These are phyloP conservation scores for Hystrix brachyura DNA, from an alignment of 2,113 vertebrate species.

Conservation along the genomic window DNA sequence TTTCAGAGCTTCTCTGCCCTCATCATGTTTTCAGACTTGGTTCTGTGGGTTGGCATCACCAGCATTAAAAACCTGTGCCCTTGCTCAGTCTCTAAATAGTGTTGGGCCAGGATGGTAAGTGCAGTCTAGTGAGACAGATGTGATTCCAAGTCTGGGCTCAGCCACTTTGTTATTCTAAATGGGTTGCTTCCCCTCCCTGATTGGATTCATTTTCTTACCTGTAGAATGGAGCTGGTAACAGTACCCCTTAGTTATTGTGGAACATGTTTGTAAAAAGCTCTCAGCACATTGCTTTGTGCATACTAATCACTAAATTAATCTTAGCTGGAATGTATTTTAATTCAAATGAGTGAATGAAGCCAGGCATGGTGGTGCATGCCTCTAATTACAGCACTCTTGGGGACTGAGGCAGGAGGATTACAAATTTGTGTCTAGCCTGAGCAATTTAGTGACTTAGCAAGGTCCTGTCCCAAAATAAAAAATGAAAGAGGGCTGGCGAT, in stretches of 20 bases:
- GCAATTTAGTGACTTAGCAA: not conserved
- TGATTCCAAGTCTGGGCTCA: not conserved
- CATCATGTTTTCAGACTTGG: not conserved
- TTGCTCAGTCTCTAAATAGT: not conserved
- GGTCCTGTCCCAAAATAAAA: not conserved
- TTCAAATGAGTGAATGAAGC: conserved; percentile 11
- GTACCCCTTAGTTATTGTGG: not conserved
- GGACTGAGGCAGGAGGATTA: not conserved
- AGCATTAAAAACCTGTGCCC: conserved; percentile 2
- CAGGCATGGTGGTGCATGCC: not conserved
- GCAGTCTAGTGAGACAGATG: conserved; percentile 8
- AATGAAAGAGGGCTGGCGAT: not conserved
- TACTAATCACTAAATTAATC: not conserved
- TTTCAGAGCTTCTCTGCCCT: not conserved
- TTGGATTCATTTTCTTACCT: not conserved
- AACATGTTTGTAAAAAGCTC: not conserved
- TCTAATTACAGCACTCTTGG: not conserved
- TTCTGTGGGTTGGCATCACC: not conserved
- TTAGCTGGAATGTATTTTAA: conserved; percentile 38
- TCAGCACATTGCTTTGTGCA: conserved; percentile 5
- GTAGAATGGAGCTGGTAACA: not conserved
- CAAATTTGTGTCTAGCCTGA: not conserved
- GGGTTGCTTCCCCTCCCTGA: not conserved
- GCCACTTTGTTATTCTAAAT: not conserved
- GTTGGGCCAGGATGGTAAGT: not conserved